phyloP scores from a whole-genome alignment of 2,797 vertebrate species.

The Fratercula arctica region DNA sequence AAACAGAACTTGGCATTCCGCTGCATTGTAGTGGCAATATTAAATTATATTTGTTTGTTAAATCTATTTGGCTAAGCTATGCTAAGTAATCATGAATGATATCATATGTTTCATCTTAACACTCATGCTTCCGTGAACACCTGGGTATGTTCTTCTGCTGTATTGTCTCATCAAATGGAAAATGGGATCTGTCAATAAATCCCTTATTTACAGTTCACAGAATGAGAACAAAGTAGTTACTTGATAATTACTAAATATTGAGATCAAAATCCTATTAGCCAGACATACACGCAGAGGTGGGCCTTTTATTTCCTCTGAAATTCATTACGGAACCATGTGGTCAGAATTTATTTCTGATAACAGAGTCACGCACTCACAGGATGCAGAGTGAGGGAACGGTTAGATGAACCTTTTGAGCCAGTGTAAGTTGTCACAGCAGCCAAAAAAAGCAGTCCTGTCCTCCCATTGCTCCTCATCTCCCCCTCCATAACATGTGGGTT shows the following conservation, averaged over 20 bases:
- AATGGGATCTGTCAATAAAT: background rate
- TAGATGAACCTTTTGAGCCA: background rate
- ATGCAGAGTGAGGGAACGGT: background rate
- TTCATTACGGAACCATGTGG: background rate
- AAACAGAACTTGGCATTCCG: background rate
- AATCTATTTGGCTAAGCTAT: background rate
- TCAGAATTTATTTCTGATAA: background rate
- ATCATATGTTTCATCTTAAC: background rate
- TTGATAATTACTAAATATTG: background rate
- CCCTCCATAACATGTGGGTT: fast-evolving
- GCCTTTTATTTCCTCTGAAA: background rate
- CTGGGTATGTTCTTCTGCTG: background rate
- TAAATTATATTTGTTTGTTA: background rate
- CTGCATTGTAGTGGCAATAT: background rate
- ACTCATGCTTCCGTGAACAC: background rate
- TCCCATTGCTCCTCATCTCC: background rate
- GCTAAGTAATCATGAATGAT: background rate
- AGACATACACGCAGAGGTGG: background rate
- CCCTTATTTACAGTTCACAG: background rate
- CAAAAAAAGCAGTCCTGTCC: background rate
- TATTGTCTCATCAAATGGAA: background rate
- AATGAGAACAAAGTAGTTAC: background rate
- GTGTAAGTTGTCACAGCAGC: background rate
- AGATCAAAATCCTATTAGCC: background rate
- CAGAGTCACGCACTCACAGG: background rate